These are phyloP conservation scores for Paedocypris sp. DNA, from an alignment of 2,113 vertebrate species.

Conservation along the genomic window DNA sequence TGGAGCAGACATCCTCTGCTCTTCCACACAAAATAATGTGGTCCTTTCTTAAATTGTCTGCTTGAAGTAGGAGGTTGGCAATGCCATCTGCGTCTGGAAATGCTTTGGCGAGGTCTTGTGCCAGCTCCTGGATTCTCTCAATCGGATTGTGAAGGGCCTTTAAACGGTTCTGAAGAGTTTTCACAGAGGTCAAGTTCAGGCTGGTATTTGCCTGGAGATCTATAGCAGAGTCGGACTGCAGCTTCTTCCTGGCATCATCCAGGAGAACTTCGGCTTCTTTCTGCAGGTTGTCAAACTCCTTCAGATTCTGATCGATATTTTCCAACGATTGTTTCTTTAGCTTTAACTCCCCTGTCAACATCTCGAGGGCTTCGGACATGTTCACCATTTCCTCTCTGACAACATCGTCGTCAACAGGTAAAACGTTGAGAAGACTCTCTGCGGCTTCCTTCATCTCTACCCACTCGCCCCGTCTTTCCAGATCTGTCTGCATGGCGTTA, in stretches of 20 bases:
- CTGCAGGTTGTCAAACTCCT: slow-evolving; percentile 77
- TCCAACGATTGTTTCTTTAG: slow-evolving; percentile 73
- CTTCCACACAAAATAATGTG: slow-evolving; percentile 63
- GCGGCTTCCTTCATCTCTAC: slow-evolving; percentile 76
- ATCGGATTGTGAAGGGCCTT: slow-evolving; percentile 69
- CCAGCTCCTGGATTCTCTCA: slow-evolving; percentile 67
- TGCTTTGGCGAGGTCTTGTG: slow-evolving; percentile 72
- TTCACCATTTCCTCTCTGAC: slow-evolving; percentile 64
- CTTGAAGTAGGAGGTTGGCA: slow-evolving; percentile 74
- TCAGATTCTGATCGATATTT: slow-evolving; percentile 72
- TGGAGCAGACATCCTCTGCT: slow-evolving; percentile 72
- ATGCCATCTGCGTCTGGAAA: slow-evolving; percentile 75
- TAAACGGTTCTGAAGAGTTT: slow-evolving; percentile 81
- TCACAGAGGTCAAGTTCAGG: slow-evolving; percentile 81
- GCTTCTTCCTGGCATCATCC: slow-evolving; percentile 69
- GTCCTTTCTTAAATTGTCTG: slow-evolving; percentile 70
- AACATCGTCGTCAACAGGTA: slow-evolving; percentile 68
- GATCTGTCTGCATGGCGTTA: slow-evolving; percentile 79
- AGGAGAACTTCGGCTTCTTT: slow-evolving; percentile 74
- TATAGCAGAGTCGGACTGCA: slow-evolving; percentile 65
- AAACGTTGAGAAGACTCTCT: slow-evolving; percentile 69
- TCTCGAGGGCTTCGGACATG: slow-evolving; percentile 67
- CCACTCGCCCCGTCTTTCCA: slow-evolving; percentile 80
- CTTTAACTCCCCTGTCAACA: slow-evolving; percentile 69
- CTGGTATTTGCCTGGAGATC: slow-evolving; percentile 79